phyloP scores from a whole-genome alignment of 2,113 vertebrate species.

The Poeciliopsis turrubarensis region DNA sequence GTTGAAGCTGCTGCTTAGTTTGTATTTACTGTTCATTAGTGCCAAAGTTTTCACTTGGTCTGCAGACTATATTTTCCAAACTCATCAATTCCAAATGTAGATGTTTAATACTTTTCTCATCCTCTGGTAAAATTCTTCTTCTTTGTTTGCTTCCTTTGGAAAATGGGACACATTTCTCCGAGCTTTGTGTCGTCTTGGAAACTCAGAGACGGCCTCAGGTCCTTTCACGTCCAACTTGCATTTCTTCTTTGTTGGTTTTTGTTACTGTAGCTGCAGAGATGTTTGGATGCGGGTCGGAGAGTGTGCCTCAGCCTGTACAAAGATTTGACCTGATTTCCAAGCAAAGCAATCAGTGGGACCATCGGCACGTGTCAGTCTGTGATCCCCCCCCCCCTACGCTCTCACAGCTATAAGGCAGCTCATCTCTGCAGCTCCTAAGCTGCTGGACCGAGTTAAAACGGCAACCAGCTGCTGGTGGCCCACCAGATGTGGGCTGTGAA shows the following conservation, averaged over 20 bases:
- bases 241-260: slow-evolving; percentile 54
- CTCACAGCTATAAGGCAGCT: slow-evolving; percentile 45
- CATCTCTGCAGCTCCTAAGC: slow-evolving; percentile 61
- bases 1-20: not conserved
- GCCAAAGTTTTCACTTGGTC: not conserved
- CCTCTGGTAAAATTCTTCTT: slow-evolving; percentile 23
- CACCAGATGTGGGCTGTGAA: slow-evolving; percentile 59
- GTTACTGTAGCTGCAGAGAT: slow-evolving; percentile 21
- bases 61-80: not conserved
- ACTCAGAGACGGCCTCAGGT: slow-evolving; percentile 26
- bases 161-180: slow-evolving; percentile 45
- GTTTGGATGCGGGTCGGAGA: slow-evolving; percentile 21
- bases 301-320: slow-evolving; percentile 42
- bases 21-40: not conserved
- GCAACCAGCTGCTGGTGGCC: slow-evolving; percentile 58
- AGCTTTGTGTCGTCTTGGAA: slow-evolving; percentile 18
- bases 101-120: slow-evolving; percentile 19
- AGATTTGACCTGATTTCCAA: slow-evolving; percentile 73
- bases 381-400: slow-evolving; percentile 26
- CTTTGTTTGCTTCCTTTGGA: slow-evolving; percentile 34
- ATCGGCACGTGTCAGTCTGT: slow-evolving; percentile 59
- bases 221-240: not conserved
- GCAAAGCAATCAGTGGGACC: slow-evolving; percentile 59
- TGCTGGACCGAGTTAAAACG: slow-evolving; percentile 55
- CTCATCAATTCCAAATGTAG: slow-evolving; percentile 25